phyloP scores from a whole-genome alignment of 2,797 vertebrate genomes.

The Phoxinus dragarum region DNA sequence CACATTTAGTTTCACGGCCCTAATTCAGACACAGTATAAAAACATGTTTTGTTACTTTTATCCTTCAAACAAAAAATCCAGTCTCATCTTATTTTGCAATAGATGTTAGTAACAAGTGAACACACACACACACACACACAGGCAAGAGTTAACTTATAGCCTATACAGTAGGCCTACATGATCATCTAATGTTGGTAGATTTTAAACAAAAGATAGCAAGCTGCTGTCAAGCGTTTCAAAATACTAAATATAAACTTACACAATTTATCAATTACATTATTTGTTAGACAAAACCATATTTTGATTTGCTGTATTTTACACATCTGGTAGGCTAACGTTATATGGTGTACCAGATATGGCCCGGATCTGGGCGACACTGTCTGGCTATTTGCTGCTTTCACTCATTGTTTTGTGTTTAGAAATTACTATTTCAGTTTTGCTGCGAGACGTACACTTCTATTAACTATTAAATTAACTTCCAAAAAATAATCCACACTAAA shows the following conservation, averaged over 20 bases:
- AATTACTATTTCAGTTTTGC: background rate
- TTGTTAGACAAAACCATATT: background rate
- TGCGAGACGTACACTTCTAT: background rate
- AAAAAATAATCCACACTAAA: background rate
- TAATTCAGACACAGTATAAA: background rate
- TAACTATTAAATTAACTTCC: background rate
- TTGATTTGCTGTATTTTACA: background rate
- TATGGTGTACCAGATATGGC: too few relatives aligned
- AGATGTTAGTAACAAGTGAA: background rate
- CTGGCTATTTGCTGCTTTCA: background rate
- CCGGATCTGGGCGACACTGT: too few relatives aligned
- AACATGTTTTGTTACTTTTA: background rate
- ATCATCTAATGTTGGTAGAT: background rate
- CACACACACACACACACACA: background rate
- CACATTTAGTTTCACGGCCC: too few relatives aligned
- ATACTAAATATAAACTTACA: background rate
- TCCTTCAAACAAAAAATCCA: background rate
- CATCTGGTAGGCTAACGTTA: too few relatives aligned
- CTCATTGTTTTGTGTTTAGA: background rate
- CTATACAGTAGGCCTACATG: background rate
- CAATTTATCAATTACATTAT: background rate
- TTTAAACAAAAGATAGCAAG: background rate
- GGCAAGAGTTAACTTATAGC: background rate
- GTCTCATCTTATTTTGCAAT: background rate
- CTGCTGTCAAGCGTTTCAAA: background rate